Evolutionary conservation across 2,113 vertebrate species (phyloP).

Genomic region (Platycercus adscitus): DNA sequence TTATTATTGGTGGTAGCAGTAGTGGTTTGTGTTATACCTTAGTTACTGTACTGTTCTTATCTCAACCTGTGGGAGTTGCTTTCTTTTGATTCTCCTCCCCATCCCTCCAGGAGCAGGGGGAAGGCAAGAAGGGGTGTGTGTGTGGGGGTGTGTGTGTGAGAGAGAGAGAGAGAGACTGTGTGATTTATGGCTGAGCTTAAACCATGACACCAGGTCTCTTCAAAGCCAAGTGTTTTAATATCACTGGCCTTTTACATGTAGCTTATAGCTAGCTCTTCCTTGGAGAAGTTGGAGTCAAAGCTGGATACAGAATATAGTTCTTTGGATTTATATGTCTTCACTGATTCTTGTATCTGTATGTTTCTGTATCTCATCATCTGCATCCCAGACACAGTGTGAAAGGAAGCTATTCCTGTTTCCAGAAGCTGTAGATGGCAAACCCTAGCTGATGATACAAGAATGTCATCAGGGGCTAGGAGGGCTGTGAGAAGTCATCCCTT

Average conservation of each 20-base stretch:
- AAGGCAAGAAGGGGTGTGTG: too few species aligned
- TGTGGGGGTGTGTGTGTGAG: too few species aligned
- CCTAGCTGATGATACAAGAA: not conserved
- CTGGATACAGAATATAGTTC: not conserved
- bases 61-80: too few species aligned
- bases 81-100: too few species aligned
- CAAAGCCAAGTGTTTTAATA: not conserved
- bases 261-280: not conserved
- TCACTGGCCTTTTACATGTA: not conserved
- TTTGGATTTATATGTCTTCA: not conserved
- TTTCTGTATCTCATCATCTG: not conserved
- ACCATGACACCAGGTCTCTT: not conserved
- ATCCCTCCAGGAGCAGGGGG: too few species aligned
- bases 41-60: too few species aligned
- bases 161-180: too few species aligned
- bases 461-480: slow-evolving; percentile 3
- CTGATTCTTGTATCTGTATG: not conserved
- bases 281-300: not conserved
- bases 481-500: slow-evolving; percentile 22
- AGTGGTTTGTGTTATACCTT: too few species aligned
- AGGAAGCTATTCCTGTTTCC: not conserved
- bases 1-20: too few species aligned
- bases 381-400: not conserved
- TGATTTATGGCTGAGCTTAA: too few species aligned
- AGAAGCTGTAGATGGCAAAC: not conserved